Evolutionary conservation across 2,888 invertebrate genomes (phyloP), one percentile per base, ranked within the genome.

Genomic region (Torymus texanus): DNA sequence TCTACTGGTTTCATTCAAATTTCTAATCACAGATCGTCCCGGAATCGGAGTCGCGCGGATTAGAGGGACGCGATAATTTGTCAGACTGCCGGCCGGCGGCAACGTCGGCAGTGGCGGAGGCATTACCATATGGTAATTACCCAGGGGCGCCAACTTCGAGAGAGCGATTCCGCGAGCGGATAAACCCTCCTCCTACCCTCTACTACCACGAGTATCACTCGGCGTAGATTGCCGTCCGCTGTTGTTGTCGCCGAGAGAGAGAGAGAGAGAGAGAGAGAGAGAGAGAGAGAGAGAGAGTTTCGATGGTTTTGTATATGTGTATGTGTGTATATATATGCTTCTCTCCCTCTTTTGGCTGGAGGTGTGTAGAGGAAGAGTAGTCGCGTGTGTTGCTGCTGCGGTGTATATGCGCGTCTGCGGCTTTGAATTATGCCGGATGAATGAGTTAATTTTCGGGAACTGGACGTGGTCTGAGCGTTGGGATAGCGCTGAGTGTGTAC

Each of bases 91-190:
- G 41, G 41, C 29, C 29, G 4, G 29, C 41, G 8, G 56, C 65
- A 24, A n/a, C 29, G 4, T 3, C 41, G 8, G 50, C 56, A 24
- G 29, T 3, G 5, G 18, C 50, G 63, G 21, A 16, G 58, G 21
- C 61, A 75, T 75, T 75, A 75, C 75, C 75, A 75, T 75, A 75
- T 75, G 75, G 75, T 75, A 67, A 75, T 74, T 74, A 65, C 73
- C 53, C 11, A 3, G 13, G 16, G 16, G 56, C 55, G 14, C 41
- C 10, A 61, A 75, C 67, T 59, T 67, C 63, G 73, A 55, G 51
- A 21, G 18, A 18, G 21, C 66, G 67, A 70, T 70, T 58, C 12
- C 16, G 14, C 18, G 67, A 14, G 59, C 59, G 59, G 55, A 67
- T 58, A 68, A 56, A 24, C 29, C n/a, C 13, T 56, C n/a, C 13